Evolutionary conservation across 2,888 invertebrate genomes (phyloP), one percentile per base, ranked within the genome.

Genomic region (Nomada goodeniana): DNA sequence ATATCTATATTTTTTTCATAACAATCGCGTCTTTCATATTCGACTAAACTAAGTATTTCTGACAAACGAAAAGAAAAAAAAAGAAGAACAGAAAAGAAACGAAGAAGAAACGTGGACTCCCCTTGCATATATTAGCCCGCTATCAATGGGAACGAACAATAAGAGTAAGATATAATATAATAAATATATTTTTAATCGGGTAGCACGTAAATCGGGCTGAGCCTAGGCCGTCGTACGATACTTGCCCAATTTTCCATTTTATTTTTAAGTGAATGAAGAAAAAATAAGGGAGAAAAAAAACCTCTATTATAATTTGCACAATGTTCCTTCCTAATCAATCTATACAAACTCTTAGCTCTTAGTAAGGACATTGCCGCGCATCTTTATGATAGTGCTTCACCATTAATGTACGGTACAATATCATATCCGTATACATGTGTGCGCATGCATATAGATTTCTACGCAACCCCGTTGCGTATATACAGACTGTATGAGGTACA

Each of bases 361-460:
- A 83, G 84, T 74, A 82, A 87, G 87, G 85, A 87, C 89, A 89
- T 88, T 89, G 84, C 86, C 88, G 82, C 87, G 88, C 86, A 85
- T 85, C 76, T 86, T 57, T 83, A 89, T 65, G 82, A 85, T 88
- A 89, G 85, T 83, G 86, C 84, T 89, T 87, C 86, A 85, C 83
- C 86, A 84, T 89, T 83, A 86, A 83, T 11, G 75, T 88, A 89
- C 86, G 86, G 86, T 82, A 85, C 83, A 89, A 85, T 82, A 85
- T 88, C 89, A 89, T 89, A 90, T 89, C 85, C 85, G 84, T 88
- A 82, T 86, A 83, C 87, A 84, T 86, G 85, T 82, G 75, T 82
- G 78, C 81, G 80, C 80, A 79, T 87, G 84, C 85, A 82, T 82
- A 83, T 80, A 82, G 77, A 83, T 76, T 76, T 74, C 81, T 86